Conservation (phyloP, 2,888 invertebrate species). For the Hemicrepidius hirtus region DNA sequence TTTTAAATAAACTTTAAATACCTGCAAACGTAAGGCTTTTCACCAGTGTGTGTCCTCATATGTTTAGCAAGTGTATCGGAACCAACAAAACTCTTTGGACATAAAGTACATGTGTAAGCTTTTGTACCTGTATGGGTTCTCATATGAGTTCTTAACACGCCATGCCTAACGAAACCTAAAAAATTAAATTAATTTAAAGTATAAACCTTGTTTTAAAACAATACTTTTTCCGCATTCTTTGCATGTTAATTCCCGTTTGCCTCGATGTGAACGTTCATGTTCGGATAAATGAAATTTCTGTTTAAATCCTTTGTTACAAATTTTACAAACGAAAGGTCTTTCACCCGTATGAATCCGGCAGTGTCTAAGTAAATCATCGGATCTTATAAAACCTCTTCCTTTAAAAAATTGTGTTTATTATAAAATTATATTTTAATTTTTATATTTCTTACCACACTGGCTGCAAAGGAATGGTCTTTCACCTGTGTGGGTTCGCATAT, state of each 20-base stretch:
- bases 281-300: conserved; percentile 60
- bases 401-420: conserved; percentile 47
- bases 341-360: conserved; percentile 58
- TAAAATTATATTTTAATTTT: not conserved
- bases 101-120: conserved; percentile 53
- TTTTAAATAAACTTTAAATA: conserved; percentile 10
- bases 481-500: conserved; percentile 53
- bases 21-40: conserved; percentile 52
- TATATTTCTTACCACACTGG: conserved; percentile 54
- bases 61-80: conserved; percentile 57
- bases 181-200: not conserved
- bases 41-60: conserved; percentile 55
- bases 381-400: conserved; percentile 57
- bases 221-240: conserved; percentile 56
- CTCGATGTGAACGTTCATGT: conserved; percentile 58
- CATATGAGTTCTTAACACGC: conserved; percentile 57
- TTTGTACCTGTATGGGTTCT: conserved; percentile 56
- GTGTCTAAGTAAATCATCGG: conserved; percentile 58
- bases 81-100: conserved; percentile 55
- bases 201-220: conserved; percentile 6
- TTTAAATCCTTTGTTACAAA: conserved; percentile 59
- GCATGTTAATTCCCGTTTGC: conserved; percentile 53
- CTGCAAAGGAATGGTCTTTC: conserved; percentile 59
- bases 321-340: conserved; percentile 58
- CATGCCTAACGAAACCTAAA: conserved; percentile 55